These are phyloP conservation scores for Drosophila rubida DNA, from an alignment of 2,888 invertebrate species.

Conservation along the genomic window DNA sequence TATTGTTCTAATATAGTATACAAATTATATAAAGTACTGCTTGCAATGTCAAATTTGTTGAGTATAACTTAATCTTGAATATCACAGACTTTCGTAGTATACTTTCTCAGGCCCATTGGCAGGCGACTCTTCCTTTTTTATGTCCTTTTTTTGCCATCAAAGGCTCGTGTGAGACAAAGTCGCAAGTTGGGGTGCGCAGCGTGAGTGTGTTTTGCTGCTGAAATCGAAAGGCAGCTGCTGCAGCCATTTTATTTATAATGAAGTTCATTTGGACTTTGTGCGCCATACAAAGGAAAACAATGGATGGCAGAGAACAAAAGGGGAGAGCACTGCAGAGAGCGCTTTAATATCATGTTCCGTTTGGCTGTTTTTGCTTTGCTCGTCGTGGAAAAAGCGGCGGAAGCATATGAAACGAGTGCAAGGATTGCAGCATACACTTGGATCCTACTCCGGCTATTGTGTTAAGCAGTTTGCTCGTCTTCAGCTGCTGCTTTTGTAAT, in stretches of 20 bases:
- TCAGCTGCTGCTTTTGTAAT: conserved; percentile 11
- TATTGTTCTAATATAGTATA: too few species aligned
- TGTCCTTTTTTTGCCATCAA: background rate
- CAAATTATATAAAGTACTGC: too few species aligned
- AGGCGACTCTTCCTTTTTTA: background rate
- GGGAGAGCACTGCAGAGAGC: conserved; percentile 30
- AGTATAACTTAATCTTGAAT: too few species aligned
- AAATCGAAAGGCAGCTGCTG: conserved; percentile 16
- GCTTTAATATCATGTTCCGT: conserved; percentile 61
- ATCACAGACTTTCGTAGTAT: too few species aligned
- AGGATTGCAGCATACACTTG: conserved; percentile 38
- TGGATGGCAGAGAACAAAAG: conserved; percentile 16
- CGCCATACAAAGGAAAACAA: conserved; percentile 33
- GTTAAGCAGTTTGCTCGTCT: conserved; percentile 21
- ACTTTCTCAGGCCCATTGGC: too few species aligned
- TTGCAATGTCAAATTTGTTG: too few species aligned
- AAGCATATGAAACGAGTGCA: conserved; percentile 44
- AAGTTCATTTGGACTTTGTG: conserved; percentile 68
- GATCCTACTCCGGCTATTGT: conserved; percentile 30
- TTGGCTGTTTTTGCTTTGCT: conserved; percentile 24
- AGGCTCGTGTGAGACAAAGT: background rate
- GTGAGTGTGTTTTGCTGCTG: background rate
- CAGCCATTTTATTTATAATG: conserved; percentile 51
- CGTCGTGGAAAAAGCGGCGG: conserved; percentile 14
- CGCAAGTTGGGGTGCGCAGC: background rate